Conservation (phyloP, 2,888 invertebrate species). For the Troglohyphantes excavatus region DNA sequence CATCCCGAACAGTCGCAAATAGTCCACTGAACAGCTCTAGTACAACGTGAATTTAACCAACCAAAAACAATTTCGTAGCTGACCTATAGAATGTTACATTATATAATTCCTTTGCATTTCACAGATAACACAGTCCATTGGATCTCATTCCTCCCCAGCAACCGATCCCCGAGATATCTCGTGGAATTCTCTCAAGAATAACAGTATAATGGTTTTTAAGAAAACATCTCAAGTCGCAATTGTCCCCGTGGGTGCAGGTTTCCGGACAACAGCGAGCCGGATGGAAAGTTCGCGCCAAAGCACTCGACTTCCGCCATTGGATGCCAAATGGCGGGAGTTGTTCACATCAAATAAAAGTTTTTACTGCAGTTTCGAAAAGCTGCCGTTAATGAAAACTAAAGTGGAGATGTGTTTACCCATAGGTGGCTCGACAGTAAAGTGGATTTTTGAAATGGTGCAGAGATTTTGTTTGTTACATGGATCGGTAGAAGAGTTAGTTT, state of each 20-base stretch:
- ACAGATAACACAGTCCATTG: too few relatives aligned
- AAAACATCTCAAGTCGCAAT: neutral
- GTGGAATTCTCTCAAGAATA: neutral
- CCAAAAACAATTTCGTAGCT: too few relatives aligned
- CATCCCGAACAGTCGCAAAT: too few relatives aligned
- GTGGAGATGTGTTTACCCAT: neutral
- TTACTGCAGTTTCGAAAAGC: neutral
- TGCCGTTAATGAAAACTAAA: neutral
- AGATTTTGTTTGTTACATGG: neutral
- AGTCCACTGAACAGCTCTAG: too few relatives aligned
- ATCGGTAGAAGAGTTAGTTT: too few relatives aligned
- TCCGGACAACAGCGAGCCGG: neutral
- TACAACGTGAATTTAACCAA: too few relatives aligned
- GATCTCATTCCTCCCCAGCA: too few relatives aligned
- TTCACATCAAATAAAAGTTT: neutral
- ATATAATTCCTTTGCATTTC: too few relatives aligned
- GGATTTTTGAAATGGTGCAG: neutral
- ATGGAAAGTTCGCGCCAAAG: neutral
- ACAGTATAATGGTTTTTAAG: neutral
- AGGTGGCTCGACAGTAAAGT: neutral
- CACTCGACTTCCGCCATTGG: neutral
- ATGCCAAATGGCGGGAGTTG: neutral
- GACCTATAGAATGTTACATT: too few relatives aligned
- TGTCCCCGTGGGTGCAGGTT: constrained; percentile 5
- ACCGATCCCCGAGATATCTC: too few relatives aligned